Evolutionary conservation across 1,140 invertebrate species (phyloP), one percentile per base, ranked within the genome.

Genomic region (Drosophila nikananu): DNA sequence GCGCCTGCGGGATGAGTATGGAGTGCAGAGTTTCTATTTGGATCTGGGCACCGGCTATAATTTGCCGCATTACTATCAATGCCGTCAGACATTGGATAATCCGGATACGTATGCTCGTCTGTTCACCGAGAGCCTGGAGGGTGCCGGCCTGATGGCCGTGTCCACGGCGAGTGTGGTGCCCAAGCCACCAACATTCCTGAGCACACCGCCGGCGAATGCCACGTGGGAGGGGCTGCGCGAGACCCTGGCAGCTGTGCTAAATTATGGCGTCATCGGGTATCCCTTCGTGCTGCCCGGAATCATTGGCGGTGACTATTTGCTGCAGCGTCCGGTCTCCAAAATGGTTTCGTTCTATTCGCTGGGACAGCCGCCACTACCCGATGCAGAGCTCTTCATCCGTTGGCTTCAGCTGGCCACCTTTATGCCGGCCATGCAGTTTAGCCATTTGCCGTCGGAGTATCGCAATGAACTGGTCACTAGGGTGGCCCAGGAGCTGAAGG

Each of bases 401-500:
- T 99, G 98, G 98, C 93, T 99, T n/a, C 97, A 99, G 91, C 93
- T 98, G 67, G 96, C 97, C n/a, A 96, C 97, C 0, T 99, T 99
- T 90, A 90, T 99, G 51, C 98, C 98, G 0, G 96, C 98, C 0
- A 97, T 99, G 90, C 96, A 98, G 90, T 98, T 98, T 79, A 97
- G 97, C 0, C 95, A 97, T 84, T 93, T 98, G 8, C 98, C 98
- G 0, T 97, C 96, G 86, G 96, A 97, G 82, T 99, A 98, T 83
- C 95, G 96, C 17, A 96, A 97, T 80, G 95, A 92, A 7, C 94
- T 95, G 42, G 95, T 98, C 1, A 93, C 97, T 1, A 95, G 97
- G 49, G 95, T 97, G 90, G 96, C 97, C 1, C 96, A 96, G 80
- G 95, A 95, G 68, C 92, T 98, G 67, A 96, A 97, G 0, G 91